Percentiles rank a stretch among this genome's conserved stretches.
These are phyloP conservation scores for Pelobates fuscus DNA, from an alignment of 2,113 vertebrate species.

Conservation along the genomic window DNA sequence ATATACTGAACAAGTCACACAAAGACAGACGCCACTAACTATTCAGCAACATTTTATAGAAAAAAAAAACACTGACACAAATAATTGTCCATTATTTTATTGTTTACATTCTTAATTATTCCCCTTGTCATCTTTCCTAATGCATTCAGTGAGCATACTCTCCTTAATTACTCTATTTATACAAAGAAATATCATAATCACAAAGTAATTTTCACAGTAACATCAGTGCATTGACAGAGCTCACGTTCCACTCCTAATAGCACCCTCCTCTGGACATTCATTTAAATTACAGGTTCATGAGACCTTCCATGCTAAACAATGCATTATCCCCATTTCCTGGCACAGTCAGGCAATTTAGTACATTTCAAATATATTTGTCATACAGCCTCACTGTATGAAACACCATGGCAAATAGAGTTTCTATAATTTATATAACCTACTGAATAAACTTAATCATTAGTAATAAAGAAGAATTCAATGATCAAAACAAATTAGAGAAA, in stretches of 20 bases:
- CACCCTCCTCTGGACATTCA: not conserved
- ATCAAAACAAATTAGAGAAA: not conserved
- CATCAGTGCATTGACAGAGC: constrained; percentile 28
- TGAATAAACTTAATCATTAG: not conserved
- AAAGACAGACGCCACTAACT: too few species aligned
- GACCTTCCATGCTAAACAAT: too few species aligned
- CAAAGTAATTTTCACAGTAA: constrained; percentile 36
- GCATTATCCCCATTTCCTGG: too few species aligned
- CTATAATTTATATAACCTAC: not conserved
- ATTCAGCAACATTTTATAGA: too few species aligned
- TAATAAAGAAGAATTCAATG: not conserved
- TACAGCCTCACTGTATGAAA: not conserved
- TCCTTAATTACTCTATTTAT: constrained; percentile 21
- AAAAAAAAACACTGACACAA: too few species aligned
- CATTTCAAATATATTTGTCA: not conserved
- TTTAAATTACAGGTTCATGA: not conserved
- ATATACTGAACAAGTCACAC: not conserved
- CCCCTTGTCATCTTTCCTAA: constrained; percentile 14
- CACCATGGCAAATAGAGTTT: not conserved
- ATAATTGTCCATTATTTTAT: constrained; percentile 34
- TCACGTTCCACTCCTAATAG: not conserved
- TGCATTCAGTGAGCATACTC: constrained; percentile 12
- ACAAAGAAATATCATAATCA: constrained; percentile 21
- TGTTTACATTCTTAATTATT: constrained; percentile 43
- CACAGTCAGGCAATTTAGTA: too few species aligned